phyloP scores from a whole-genome alignment of 2,113 vertebrate genomes.

The Ahaetulla prasina region DNA sequence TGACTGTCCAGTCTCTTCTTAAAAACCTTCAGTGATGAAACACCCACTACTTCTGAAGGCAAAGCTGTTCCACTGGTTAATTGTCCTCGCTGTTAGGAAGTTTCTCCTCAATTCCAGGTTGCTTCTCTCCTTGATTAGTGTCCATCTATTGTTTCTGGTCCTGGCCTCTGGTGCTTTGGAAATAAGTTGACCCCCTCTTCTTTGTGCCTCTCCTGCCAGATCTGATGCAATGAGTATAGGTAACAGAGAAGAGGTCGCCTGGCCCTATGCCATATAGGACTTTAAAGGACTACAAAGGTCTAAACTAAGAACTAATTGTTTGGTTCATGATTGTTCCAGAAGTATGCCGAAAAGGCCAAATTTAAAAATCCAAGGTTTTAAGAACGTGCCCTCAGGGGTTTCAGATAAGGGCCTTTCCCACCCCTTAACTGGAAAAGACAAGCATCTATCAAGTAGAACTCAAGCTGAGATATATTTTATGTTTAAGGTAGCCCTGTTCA shows the following conservation, averaged over 20 bases:
- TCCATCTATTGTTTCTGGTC: too few relatives aligned
- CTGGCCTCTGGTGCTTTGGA: too few relatives aligned
- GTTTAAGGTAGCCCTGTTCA: background rate
- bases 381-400: background rate
- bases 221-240: background rate
- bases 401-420: background rate
- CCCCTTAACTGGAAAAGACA: background rate
- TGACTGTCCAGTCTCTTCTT: too few relatives aligned
- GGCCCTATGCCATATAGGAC: background rate
- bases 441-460: background rate
- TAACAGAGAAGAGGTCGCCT: background rate
- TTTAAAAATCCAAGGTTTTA: background rate
- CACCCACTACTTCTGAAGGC: too few relatives aligned
- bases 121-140: too few relatives aligned
- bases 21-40: too few relatives aligned
- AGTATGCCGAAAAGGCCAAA: background rate
- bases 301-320: background rate
- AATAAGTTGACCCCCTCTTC: too few relatives aligned
- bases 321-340: background rate
- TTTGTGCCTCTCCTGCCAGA: background rate
- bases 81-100: too few relatives aligned
- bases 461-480: background rate
- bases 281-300: background rate
- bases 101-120: too few relatives aligned
- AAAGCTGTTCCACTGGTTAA: too few relatives aligned